Percentiles rank a stretch among this genome's conserved stretches.
Evolutionary conservation across 2,888 invertebrate species (phyloP).

Genomic region (Pollenia labialis): DNA sequence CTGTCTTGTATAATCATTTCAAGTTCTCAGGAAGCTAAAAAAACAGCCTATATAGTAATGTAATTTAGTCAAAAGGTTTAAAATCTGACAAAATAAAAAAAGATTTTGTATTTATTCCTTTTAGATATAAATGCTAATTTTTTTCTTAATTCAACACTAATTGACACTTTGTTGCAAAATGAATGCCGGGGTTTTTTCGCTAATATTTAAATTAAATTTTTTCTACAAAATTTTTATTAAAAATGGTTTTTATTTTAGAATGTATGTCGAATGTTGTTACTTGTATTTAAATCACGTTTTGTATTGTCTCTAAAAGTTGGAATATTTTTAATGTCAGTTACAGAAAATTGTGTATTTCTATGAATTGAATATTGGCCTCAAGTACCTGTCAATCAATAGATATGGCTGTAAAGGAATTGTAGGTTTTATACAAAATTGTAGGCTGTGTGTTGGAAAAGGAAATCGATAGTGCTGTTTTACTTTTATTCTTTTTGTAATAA

Average conservation of each 20-base stretch:
- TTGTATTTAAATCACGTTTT: conserved; percentile 64
- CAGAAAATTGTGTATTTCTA: neutral
- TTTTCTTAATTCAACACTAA: neutral
- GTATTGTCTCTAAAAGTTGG: conserved; percentile 9
- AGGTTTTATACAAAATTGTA: neutral
- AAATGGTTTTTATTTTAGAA: neutral
- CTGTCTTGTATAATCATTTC: no score
- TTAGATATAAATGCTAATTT: neutral
- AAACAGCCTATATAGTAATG: no score
- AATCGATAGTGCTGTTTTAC: neutral
- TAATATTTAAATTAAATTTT: neutral
- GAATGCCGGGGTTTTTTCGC: neutral
- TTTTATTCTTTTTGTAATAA: neutral
- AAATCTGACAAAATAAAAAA: no score
- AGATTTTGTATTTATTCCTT: no score
- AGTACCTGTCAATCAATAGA: conserved; percentile 68
- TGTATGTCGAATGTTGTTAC: conserved; percentile 36
- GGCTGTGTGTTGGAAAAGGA: conserved; percentile 5
- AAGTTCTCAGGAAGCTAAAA: no score
- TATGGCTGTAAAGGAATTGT: conserved; percentile 8
- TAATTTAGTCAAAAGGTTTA: no score
- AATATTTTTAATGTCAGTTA: conserved; percentile 1
- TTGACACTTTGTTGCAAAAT: conserved; percentile 37
- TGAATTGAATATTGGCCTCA: conserved; percentile 65
- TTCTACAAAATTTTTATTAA: neutral